Evolutionary conservation across 2,797 vertebrate species (phyloP).

Genomic region (Enteromius anoplus): DNA sequence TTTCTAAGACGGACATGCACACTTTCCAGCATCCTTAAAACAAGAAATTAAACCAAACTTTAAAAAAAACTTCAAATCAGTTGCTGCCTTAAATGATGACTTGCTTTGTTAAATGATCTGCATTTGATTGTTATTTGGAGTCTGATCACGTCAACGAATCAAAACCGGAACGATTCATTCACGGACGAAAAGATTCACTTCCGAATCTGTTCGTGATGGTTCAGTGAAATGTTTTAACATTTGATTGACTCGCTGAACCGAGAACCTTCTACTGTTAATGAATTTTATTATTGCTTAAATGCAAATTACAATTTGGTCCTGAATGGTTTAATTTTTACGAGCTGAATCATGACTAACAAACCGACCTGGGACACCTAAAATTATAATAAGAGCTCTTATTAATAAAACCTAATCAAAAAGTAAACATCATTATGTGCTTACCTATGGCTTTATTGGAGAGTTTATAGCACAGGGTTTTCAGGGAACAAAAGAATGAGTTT

Average conservation of each 20-base stretch:
- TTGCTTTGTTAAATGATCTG: background rate
- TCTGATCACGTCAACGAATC: background rate
- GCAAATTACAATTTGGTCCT: background rate
- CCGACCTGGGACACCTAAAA: background rate
- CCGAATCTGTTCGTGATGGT: background rate
- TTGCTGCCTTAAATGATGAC: background rate
- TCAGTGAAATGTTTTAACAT: background rate
- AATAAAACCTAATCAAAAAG: constrained; percentile 14
- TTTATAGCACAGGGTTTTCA: background rate
- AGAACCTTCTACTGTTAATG: background rate
- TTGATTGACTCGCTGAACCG: background rate
- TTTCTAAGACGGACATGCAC: background rate
- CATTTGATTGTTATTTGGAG: background rate
- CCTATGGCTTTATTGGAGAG: background rate
- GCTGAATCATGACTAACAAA: constrained; percentile 8
- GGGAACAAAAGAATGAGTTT: background rate
- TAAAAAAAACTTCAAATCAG: background rate
- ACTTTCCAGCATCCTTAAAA: too few species aligned
- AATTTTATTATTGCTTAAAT: constrained; percentile 5
- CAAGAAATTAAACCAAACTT: background rate
- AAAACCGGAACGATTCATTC: background rate
- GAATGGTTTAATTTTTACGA: background rate
- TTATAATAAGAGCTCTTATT: background rate
- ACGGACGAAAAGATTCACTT: background rate
- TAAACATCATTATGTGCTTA: background rate